A percentile compares a stretch with the other conserved stretches of the same genome.
Evolutionary conservation across 2,888 invertebrate species (phyloP).

Genomic region (Drosophila percnosoma): DNA sequence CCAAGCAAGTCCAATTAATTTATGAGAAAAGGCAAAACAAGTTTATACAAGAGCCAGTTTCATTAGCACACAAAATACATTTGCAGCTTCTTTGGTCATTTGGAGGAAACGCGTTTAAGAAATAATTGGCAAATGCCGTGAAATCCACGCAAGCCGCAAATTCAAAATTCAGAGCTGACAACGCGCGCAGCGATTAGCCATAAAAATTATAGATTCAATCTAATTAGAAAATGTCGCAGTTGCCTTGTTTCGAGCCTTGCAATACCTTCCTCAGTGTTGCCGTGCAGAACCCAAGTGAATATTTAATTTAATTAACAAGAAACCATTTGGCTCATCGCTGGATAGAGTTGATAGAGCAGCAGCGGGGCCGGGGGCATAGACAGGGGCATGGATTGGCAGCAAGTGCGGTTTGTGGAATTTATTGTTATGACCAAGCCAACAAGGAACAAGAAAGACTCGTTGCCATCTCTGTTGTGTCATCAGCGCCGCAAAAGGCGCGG

Average conservation of each 20-base stretch:
- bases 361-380: neutral
- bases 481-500: constrained; percentile 34
- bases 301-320: constrained; percentile 84
- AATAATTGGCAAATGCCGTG: constrained; percentile 46
- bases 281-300: constrained; percentile 68
- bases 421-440: constrained; percentile 79
- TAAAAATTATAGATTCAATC: constrained; percentile 83
- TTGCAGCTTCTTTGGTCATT: constrained; percentile 38
- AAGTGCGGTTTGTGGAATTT: constrained; percentile 67
- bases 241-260: constrained; percentile 25
- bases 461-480: constrained; percentile 56
- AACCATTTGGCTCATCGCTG: constrained; percentile 74
- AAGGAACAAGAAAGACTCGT: constrained; percentile 44
- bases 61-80: constrained; percentile 66
- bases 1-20: constrained; percentile 28
- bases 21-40: constrained; percentile 10
- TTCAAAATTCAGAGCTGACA: constrained; percentile 65
- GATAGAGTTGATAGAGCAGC: constrained; percentile 16
- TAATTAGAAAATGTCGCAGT: constrained; percentile 81
- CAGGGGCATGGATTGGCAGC: constrained; percentile 4
- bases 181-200: constrained; percentile 75
- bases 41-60: constrained; percentile 45
- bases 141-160: constrained; percentile 60
- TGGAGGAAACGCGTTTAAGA: constrained; percentile 22
- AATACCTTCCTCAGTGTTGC: constrained; percentile 21